Conservation (phyloP, 1,140 invertebrate species). For the Steinernema khuongi region DNA sequence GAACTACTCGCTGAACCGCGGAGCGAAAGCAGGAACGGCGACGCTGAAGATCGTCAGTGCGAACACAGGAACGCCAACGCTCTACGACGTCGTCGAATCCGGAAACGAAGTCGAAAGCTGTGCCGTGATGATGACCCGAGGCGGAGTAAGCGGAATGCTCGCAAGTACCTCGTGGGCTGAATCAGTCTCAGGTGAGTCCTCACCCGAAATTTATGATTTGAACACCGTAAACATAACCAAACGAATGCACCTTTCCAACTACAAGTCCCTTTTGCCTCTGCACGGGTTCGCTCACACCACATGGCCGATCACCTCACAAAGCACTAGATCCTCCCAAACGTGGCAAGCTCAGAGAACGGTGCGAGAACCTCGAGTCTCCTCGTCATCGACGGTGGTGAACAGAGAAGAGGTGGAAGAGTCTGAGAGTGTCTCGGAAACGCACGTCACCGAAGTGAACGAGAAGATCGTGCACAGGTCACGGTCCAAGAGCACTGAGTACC, state of each 20-base stretch:
- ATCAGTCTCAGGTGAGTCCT: constrained; percentile 41
- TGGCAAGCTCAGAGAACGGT: not conserved
- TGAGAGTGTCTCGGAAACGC: not conserved
- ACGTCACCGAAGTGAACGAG: not conserved
- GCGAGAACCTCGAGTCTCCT: not conserved
- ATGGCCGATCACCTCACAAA: constrained; percentile 27
- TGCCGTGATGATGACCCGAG: constrained; percentile 44
- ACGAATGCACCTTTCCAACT: constrained; percentile 40
- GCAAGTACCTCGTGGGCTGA: constrained; percentile 33
- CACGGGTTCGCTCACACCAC: constrained; percentile 31
- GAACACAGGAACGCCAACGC: not conserved
- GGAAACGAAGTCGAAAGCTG: constrained; percentile 35
- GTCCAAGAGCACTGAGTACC: not conserved
- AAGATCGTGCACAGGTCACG: not conserved
- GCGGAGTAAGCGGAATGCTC: constrained; percentile 33
- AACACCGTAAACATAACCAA: constrained; percentile 28
- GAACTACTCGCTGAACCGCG: constrained; percentile 11
- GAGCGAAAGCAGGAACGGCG: not conserved
- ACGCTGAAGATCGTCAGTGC: constrained; percentile 15
- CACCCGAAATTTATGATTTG: constrained; percentile 16
- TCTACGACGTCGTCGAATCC: constrained; percentile 7
- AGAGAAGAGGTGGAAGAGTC: not conserved
- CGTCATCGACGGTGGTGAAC: not conserved
- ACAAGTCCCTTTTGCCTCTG: constrained; percentile 37
- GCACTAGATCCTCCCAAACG: not conserved